Percentiles rank a stretch among this genome's conserved stretches.
Evolutionary conservation across 2,888 invertebrate genomes (phyloP).

Genomic region (Esperia sulphurella): DNA sequence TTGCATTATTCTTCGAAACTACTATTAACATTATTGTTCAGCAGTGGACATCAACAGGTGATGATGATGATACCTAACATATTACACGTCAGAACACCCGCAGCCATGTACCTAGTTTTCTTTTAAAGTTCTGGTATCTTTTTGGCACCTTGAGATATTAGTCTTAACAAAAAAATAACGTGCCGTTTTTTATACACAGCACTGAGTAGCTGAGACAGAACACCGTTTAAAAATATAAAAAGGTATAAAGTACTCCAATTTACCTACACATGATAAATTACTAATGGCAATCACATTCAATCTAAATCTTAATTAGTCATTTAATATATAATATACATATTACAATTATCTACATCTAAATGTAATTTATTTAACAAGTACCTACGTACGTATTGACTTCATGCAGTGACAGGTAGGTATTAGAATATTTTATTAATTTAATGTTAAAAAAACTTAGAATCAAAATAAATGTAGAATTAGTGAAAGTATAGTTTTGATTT

Average conservation of each 20-base stretch:
- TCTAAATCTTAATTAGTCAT: constrained; percentile 32
- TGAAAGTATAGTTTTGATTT: background rate
- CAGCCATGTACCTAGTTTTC: too few species aligned
- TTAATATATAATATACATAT: constrained; percentile 1
- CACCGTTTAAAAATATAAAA: background rate
- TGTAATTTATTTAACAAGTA: background rate
- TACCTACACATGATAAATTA: constrained; percentile 14
- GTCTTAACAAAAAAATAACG: too few species aligned
- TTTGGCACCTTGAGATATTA: too few species aligned
- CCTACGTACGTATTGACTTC: background rate
- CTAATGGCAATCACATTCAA: constrained; percentile 52
- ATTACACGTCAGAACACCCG: too few species aligned
- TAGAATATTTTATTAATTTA: background rate
- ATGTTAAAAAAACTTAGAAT: background rate
- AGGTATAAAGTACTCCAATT: background rate
- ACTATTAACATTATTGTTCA: too few species aligned
- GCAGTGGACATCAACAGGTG: too few species aligned
- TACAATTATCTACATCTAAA: constrained; percentile 20
- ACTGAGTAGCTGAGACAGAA: background rate
- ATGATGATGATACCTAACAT: too few species aligned
- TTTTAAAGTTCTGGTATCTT: too few species aligned
- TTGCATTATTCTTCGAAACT: too few species aligned
- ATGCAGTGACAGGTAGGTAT: background rate
- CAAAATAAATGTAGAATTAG: background rate
- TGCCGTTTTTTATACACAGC: too few species aligned